Percentiles rank a stretch among this genome's conserved stretches.
phyloP scores from a whole-genome alignment of 2,113 vertebrate species.

The Saimiri boliviensis region DNA sequence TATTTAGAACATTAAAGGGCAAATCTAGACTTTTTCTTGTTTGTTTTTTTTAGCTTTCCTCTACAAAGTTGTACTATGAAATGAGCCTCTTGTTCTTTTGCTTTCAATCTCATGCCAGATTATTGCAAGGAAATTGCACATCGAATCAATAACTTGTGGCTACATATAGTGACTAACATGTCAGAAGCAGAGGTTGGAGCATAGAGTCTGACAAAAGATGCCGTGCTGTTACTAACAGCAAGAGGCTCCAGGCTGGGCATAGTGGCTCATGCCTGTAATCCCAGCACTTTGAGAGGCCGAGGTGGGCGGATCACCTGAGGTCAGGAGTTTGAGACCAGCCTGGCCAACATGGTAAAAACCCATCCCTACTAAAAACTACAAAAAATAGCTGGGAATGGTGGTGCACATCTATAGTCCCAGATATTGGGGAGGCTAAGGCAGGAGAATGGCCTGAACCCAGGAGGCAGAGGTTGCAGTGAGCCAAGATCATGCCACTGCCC shows the following conservation, averaged over 20 bases:
- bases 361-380: too few relatives aligned
- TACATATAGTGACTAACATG: not conserved
- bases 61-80: not conserved
- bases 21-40: constrained; percentile 17
- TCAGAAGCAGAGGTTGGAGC: not conserved
- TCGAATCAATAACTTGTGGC: not conserved
- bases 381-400: too few relatives aligned
- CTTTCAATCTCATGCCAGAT: not conserved
- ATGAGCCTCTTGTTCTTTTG: not conserved
- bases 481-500: too few relatives aligned
- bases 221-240: not conserved
- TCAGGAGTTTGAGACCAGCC: too few relatives aligned
- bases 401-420: too few relatives aligned
- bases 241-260: not conserved
- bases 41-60: constrained; percentile 35
- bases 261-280: too few relatives aligned
- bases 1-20: constrained; percentile 10
- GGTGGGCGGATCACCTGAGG: too few relatives aligned
- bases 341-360: too few relatives aligned
- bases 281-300: too few relatives aligned
- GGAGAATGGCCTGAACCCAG: too few relatives aligned
- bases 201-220: not conserved
- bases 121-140: not conserved
- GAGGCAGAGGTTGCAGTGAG: too few relatives aligned
- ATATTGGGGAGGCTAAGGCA: too few relatives aligned